Base-by-base conservation (phyloP, 2,888 invertebrate species). In the Phalera bucephala region DNA sequence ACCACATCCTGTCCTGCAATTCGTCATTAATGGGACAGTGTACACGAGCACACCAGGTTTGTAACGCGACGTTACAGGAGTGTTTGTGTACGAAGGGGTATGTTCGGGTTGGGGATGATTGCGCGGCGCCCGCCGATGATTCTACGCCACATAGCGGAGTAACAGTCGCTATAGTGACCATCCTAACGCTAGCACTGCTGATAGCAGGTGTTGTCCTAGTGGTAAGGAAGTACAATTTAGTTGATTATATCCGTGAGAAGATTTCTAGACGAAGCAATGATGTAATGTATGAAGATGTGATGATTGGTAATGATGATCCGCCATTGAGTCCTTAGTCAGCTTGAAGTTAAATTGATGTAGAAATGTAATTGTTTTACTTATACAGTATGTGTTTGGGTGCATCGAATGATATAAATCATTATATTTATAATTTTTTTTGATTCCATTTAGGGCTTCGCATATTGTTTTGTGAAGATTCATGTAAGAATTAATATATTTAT, bases 261-360 rank as follows among this genome's bases (percentile, higher is more conserved):
- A 80, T 90, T 40, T 52, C 65, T 9, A 72, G 84, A 44, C 74
- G 87, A 49, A 80, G 77, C 46, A 80, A 80, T 47, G 81, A 89
- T 60, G 72, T 86, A 1, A 84, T 86, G 76, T 91, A 90, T 21
- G 90, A 91, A 57, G 90, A 91, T 56, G 90, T 91, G n/a, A 90
- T 90, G 90, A 90, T 90, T 26, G 90, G 90, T 1, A 87, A 89
- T 36, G 90, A 90, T 36, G 90, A 90, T 49, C 90, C 90, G 0
- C 90, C 90, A 0, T 72, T 90, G 31, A 83, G 81, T 46, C 90
- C 86, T 20, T 90, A 81, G 57, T 45, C 53, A 52, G 55, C 45
- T 50, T 52, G 40, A 25, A 17, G 40, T 40, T 31, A 38, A 51
- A 61, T 50, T 52, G 58, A 33, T 48, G 32, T 59, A 61, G 40